A percentile compares a stretch with the other conserved stretches of the same genome.
phyloP scores from a whole-genome alignment of 1,140 invertebrate species.

The Aethina tumida region DNA sequence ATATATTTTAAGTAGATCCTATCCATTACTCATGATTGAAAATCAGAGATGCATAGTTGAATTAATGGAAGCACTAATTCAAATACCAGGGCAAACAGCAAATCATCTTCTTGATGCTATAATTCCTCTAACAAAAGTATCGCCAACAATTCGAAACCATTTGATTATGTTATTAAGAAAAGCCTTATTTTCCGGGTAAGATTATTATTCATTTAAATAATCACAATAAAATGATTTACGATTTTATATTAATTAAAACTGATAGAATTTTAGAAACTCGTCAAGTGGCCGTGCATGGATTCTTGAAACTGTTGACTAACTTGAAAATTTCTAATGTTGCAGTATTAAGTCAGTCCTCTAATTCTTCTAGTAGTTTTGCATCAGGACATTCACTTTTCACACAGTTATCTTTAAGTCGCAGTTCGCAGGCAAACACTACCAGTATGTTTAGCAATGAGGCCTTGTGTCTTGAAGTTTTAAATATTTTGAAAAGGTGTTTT shows the following conservation, averaged over 20 bases:
- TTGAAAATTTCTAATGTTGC: constrained; percentile 38
- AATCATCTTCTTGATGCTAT: constrained; percentile 40
- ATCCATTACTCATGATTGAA: constrained; percentile 39
- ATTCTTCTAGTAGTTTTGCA: constrained; percentile 20
- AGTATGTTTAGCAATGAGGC: constrained; percentile 40
- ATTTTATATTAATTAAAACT: constrained; percentile 10
- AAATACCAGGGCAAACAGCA: constrained; percentile 35
- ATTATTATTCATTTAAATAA: constrained; percentile 4
- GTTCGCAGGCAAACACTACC: constrained; percentile 21
- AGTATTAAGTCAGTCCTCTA: constrained; percentile 38
- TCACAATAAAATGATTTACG: constrained; percentile 3
- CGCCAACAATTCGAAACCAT: constrained; percentile 38
- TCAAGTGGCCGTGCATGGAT: constrained; percentile 45
- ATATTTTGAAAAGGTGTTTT: constrained; percentile 48
- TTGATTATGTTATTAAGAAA: constrained; percentile 47
- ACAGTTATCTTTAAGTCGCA: constrained; percentile 39
- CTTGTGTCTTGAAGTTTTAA: constrained; percentile 48
- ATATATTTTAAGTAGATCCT: constrained; percentile 37
- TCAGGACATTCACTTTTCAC: constrained; percentile 34
- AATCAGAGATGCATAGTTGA: constrained; percentile 37
- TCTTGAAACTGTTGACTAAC: constrained; percentile 43
- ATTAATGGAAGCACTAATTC: constrained; percentile 41
- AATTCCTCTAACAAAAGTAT: constrained; percentile 40
- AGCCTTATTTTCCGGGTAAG: constrained; percentile 42
- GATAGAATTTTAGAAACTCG: constrained; percentile 36